Evolutionary conservation across 2,888 invertebrate genomes (phyloP).

Genomic region (Drosophila koepferae): DNA sequence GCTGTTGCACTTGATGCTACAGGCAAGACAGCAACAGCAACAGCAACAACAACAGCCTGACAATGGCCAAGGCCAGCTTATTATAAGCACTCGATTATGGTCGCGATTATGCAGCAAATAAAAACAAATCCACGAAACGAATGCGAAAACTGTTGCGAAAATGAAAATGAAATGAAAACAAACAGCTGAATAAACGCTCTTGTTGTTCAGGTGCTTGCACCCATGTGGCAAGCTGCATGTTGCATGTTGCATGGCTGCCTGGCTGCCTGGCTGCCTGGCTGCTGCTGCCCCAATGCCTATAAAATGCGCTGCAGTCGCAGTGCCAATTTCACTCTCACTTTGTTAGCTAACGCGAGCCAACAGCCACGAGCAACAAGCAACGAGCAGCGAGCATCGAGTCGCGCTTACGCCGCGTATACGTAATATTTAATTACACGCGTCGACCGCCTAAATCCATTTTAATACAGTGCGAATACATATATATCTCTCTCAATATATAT

Average conservation of each 20-base stretch:
- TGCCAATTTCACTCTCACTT: constrained; percentile 82
- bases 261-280: constrained; percentile 6
- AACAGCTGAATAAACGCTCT: constrained; percentile 8
- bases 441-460: constrained; percentile 19
- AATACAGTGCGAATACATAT: constrained; percentile 49
- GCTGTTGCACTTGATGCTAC: constrained; percentile 25
- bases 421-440: constrained; percentile 25
- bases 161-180: constrained; percentile 14
- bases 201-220: constrained; percentile 70
- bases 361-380: too few relatives aligned
- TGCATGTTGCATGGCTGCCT: constrained; percentile 29
- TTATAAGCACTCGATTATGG: constrained; percentile 55
- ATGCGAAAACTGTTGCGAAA: constrained; percentile 10
- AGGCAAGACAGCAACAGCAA: constrained; percentile 19
- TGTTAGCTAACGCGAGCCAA: constrained; percentile 58
- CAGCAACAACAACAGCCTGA: constrained; percentile 21
- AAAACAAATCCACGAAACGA: constrained; percentile 23
- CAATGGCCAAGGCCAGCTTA: constrained; percentile 58
- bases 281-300: constrained; percentile 53
- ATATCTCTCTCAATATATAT: neutral
- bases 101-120: constrained; percentile 61
- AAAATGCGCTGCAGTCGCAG: constrained; percentile 68
- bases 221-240: constrained; percentile 38
- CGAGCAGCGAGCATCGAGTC: constrained; percentile 1
- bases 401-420: constrained; percentile 46